Conservation (phyloP, 2,888 invertebrate species). For the Scelioninae gen. 2 region DNA sequence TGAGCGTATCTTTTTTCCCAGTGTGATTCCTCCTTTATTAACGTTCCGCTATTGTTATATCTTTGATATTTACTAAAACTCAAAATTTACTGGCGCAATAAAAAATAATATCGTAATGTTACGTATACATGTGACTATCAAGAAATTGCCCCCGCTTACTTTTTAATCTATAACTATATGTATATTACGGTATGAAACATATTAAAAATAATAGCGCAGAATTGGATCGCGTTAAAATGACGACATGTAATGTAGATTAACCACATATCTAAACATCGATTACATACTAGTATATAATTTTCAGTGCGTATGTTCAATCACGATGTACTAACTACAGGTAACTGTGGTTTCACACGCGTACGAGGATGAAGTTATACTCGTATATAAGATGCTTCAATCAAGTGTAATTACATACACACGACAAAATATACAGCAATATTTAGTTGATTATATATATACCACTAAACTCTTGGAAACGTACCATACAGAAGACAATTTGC, state of each 20-base stretch:
- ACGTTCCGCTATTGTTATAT: too few relatives aligned
- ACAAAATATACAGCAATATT: slow-evolving; percentile 19
- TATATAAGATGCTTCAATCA: slow-evolving; percentile 29
- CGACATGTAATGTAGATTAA: slow-evolving; percentile 23
- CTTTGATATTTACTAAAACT: too few relatives aligned
- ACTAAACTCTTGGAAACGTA: neutral
- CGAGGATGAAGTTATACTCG: slow-evolving; percentile 31
- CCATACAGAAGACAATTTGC: neutral
- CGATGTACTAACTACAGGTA: slow-evolving; percentile 23
- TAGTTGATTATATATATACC: slow-evolving; percentile 5
- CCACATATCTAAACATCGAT: slow-evolving; percentile 34
- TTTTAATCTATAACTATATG: too few relatives aligned
- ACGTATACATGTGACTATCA: too few relatives aligned
- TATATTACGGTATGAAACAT: neutral
- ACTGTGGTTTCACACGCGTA: slow-evolving; percentile 40
- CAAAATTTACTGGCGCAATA: too few relatives aligned
- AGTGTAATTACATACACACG: slow-evolving; percentile 14
- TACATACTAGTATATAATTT: slow-evolving; percentile 32
- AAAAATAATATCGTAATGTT: too few relatives aligned
- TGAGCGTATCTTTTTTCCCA: too few relatives aligned
- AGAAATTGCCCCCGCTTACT: too few relatives aligned
- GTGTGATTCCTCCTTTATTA: too few relatives aligned
- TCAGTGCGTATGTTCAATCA: slow-evolving; percentile 31
- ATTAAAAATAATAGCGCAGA: neutral
- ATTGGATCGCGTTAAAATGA: neutral